A percentile compares a stretch with the other conserved stretches of the same genome.
phyloP scores from a whole-genome alignment of 1,140 invertebrate species.

The Caenorhabditis brenneri region DNA sequence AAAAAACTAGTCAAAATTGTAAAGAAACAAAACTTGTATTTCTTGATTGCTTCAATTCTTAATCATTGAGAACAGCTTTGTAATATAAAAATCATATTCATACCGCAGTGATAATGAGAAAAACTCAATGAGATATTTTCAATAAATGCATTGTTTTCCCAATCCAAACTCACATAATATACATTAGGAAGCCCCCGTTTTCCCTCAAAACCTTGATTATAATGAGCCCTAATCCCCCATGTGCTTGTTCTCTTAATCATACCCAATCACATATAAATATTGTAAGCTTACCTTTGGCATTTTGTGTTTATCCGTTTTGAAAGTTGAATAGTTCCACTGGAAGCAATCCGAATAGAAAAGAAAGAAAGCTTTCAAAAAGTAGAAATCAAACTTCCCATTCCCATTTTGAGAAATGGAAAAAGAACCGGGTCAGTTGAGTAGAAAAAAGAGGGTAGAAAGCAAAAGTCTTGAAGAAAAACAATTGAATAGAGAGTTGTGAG shows the following conservation, averaged over 20 bases:
- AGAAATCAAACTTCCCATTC: constrained; percentile 5
- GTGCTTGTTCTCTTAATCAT: background rate
- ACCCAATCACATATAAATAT: background rate
- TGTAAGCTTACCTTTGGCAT: constrained; percentile 5
- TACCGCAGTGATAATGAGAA: too few relatives aligned
- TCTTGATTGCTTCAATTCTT: too few relatives aligned
- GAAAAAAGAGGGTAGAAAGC: background rate
- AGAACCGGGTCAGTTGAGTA: background rate
- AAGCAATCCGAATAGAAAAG: background rate
- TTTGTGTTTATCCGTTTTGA: background rate
- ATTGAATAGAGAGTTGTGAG: background rate
- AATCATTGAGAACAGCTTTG: too few relatives aligned
- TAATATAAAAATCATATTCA: too few relatives aligned
- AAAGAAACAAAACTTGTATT: too few relatives aligned
- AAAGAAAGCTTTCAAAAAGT: background rate
- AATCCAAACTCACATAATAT: background rate
- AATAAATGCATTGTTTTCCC: background rate
- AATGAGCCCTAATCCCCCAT: background rate
- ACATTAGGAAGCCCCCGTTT: background rate
- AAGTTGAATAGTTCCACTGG: background rate
- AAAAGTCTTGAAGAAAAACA: background rate
- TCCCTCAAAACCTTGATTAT: background rate
- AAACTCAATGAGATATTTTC: too few relatives aligned
- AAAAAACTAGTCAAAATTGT: too few relatives aligned
- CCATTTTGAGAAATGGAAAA: constrained; percentile 25